Evolutionary conservation across 1,140 invertebrate genomes (phyloP).

Genomic region (Condylostylus longicornis): DNA sequence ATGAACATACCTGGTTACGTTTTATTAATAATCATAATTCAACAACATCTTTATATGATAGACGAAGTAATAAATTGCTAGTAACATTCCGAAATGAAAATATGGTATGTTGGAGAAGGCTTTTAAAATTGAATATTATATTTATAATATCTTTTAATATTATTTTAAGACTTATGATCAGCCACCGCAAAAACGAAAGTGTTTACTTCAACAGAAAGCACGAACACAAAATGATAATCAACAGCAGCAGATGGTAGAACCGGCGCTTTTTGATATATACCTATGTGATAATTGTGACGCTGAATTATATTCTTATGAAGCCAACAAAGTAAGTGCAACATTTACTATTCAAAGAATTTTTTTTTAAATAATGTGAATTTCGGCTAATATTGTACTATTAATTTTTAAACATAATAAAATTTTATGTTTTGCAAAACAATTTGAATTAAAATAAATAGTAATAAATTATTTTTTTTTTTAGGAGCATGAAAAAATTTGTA

Average conservation of each 20-base stretch:
- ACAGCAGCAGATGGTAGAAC: constrained; percentile 36
- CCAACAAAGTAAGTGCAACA: constrained; percentile 38
- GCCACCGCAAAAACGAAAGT: constrained; percentile 22
- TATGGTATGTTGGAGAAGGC: constrained; percentile 32
- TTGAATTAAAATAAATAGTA: not conserved
- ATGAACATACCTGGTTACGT: constrained; percentile 43
- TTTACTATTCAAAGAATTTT: not conserved
- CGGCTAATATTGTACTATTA: not conserved
- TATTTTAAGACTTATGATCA: constrained; percentile 26
- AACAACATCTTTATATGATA: constrained; percentile 53
- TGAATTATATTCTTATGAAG: constrained; percentile 37
- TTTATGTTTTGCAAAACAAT: not conserved
- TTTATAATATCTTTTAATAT: constrained; percentile 5
- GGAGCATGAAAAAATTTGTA: constrained; percentile 40
- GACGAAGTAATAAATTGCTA: constrained; percentile 44
- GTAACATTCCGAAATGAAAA: constrained; percentile 63
- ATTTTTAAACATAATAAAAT: not conserved
- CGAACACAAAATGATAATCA: constrained; percentile 27
- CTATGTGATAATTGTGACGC: constrained; percentile 59
- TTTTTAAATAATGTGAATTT: not conserved
- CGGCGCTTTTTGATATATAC: constrained; percentile 46
- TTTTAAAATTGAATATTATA: constrained; percentile 1
- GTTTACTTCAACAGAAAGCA: constrained; percentile 26
- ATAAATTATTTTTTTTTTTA: constrained; percentile 14
- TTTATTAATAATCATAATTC: constrained; percentile 58